Evolutionary conservation across 1,140 invertebrate species (phyloP).

Genomic region (Maconellicoccus hirsutus): DNA sequence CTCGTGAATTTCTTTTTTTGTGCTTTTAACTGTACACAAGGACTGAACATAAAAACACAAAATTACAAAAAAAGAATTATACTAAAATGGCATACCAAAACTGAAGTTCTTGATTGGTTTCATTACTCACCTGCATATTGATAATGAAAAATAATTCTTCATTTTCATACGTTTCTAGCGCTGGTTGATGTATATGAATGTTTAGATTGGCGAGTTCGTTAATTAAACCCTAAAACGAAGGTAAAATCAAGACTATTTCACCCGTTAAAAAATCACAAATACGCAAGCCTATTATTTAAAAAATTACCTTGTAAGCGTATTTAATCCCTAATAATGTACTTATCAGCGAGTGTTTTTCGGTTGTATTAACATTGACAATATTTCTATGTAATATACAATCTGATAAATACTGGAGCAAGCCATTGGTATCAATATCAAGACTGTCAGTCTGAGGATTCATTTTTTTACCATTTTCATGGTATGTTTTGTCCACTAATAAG

Average conservation of each 20-base stretch:
- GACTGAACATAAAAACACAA: neutral
- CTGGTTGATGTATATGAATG: slow-evolving; percentile 36
- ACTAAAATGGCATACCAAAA: too few relatives aligned
- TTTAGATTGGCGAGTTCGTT: slow-evolving; percentile 1
- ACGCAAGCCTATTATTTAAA: too few relatives aligned
- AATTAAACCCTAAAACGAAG: neutral
- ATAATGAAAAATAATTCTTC: slow-evolving; percentile 37
- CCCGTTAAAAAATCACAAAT: too few relatives aligned
- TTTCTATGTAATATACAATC: neutral
- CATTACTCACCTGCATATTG: slow-evolving; percentile 37
- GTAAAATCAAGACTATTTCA: too few relatives aligned
- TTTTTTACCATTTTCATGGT: slow-evolving; percentile 37
- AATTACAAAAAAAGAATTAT: too few relatives aligned
- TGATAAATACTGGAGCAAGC: neutral
- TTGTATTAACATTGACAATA: slow-evolving; percentile 31
- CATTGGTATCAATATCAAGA: neutral
- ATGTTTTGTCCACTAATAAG: slow-evolving; percentile 35
- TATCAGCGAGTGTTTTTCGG: slow-evolving; percentile 23
- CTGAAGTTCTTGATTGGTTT: too few relatives aligned
- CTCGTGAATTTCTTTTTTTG: neutral
- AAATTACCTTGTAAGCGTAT: neutral
- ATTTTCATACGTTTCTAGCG: slow-evolving; percentile 37
- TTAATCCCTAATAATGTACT: slow-evolving; percentile 1
- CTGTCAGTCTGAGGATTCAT: slow-evolving; percentile 25
- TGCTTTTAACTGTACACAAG: neutral